Evolutionary conservation across 1,140 invertebrate genomes (phyloP).

Genomic region (Sweltsa coloradensis): DNA sequence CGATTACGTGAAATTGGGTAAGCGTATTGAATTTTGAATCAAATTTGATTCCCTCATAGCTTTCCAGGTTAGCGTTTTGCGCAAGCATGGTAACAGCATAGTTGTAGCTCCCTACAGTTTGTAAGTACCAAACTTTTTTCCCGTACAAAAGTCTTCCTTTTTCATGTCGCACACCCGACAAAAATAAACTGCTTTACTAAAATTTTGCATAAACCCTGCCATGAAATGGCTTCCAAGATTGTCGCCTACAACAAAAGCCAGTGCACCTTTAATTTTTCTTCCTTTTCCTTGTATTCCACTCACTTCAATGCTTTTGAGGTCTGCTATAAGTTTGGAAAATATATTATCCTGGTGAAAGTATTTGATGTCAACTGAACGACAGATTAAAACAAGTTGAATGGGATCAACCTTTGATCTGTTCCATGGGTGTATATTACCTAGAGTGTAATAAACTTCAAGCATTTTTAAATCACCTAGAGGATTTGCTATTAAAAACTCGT

Average conservation of each 20-base stretch:
- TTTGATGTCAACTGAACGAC: neutral
- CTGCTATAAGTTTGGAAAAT: neutral
- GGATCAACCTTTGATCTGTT: conserved; percentile 4
- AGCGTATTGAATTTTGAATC: neutral
- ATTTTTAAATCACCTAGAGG: conserved; percentile 7
- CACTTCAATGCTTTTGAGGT: too few species aligned
- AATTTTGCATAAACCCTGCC: conserved; percentile 20
- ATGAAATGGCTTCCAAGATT: conserved; percentile 19
- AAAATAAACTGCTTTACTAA: conserved; percentile 17
- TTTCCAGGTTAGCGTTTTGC: too few species aligned
- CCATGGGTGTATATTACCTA: conserved; percentile 7
- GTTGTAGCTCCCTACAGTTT: neutral
- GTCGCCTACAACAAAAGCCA: conserved; percentile 18
- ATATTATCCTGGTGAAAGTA: conserved; percentile 1
- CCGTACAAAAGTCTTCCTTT: conserved; percentile 14
- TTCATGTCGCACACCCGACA: conserved; percentile 17
- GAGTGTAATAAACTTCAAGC: conserved; percentile 2
- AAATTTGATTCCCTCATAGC: neutral
- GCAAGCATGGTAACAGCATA: neutral
- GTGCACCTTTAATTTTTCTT: conserved; percentile 13
- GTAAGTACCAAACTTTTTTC: conserved; percentile 15
- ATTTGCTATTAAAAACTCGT: conserved; percentile 4
- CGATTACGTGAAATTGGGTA: neutral
- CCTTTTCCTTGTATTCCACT: neutral
- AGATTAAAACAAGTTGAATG: conserved; percentile 7